These are phyloP conservation scores for Apamea crenata DNA, from an alignment of 2,888 invertebrate genomes.

Conservation along the genomic window DNA sequence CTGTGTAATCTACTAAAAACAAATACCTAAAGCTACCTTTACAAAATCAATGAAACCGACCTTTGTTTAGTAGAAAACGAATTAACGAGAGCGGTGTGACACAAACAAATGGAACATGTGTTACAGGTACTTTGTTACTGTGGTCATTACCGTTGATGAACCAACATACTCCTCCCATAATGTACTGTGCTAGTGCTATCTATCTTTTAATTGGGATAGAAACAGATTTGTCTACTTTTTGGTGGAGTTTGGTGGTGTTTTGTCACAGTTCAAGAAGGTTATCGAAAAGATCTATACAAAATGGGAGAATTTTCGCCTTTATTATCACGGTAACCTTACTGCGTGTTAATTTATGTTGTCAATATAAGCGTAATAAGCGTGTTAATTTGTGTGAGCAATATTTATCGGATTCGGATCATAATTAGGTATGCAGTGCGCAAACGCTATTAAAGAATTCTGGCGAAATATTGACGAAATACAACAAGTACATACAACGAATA, in stretches of 20 bases:
- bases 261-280: background rate
- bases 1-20: conserved; percentile 22
- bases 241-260: background rate
- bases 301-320: background rate
- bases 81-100: conserved; percentile 64
- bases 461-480: too few species aligned
- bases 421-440: background rate
- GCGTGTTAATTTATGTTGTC: background rate
- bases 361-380: too few species aligned
- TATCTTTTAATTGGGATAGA: conserved; percentile 8
- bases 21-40: conserved; percentile 31
- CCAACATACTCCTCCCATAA: conserved; percentile 26
- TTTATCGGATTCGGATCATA: background rate
- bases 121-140: conserved; percentile 40
- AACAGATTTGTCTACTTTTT: background rate
- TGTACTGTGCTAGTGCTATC: background rate
- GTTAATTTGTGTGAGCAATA: too few species aligned
- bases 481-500: too few species aligned
- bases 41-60: conserved; percentile 62
- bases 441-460: background rate
- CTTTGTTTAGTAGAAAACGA: conserved; percentile 61
- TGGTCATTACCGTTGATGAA: conserved; percentile 61
- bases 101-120: conserved; percentile 58
- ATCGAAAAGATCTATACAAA: background rate
- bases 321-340: background rate